These are phyloP conservation scores for Oxycera nigricornis DNA, from an alignment of 2,888 invertebrate species.

Conservation along the genomic window DNA sequence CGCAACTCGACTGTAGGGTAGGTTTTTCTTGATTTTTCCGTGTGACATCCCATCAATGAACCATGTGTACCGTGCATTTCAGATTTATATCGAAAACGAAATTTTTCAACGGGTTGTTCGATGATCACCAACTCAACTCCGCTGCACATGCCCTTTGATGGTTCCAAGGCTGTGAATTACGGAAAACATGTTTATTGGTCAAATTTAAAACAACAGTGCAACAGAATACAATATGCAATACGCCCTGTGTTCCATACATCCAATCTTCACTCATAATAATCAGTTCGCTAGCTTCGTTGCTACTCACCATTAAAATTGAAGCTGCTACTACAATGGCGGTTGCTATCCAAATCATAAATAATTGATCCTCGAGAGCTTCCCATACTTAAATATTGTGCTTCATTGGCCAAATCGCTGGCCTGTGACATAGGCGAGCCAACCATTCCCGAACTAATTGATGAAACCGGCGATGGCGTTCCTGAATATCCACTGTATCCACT, in stretches of 20 bases:
- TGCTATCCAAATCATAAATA: conserved; percentile 18
- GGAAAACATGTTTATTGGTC: too few relatives aligned
- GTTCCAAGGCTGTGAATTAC: too few relatives aligned
- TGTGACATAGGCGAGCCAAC: conserved; percentile 42
- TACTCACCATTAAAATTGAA: conserved; percentile 31
- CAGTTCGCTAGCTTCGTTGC: too few relatives aligned
- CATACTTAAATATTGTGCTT: conserved; percentile 24
- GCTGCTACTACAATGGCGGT: background rate
- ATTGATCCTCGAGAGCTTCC: background rate
- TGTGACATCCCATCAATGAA: conserved; percentile 72
- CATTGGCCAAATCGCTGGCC: conserved; percentile 29
- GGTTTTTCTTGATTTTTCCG: conserved; percentile 68
- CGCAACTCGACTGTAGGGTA: conserved; percentile 79
- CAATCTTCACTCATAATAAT: background rate
- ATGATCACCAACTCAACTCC: conserved; percentile 67
- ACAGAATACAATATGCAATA: background rate
- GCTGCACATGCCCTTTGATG: background rate
- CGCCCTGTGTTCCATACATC: too few relatives aligned
- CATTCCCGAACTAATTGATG: conserved; percentile 44
- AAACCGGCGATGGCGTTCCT: conserved; percentile 41
- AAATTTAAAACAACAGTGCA: too few relatives aligned
- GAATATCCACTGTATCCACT: conserved; percentile 44
- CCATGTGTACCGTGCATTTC: conserved; percentile 90
- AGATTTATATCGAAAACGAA: conserved; percentile 83
- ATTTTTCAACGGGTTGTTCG: conserved; percentile 80